Conservation (phyloP, 2,797 vertebrate species). For the Todus mexicanus region DNA sequence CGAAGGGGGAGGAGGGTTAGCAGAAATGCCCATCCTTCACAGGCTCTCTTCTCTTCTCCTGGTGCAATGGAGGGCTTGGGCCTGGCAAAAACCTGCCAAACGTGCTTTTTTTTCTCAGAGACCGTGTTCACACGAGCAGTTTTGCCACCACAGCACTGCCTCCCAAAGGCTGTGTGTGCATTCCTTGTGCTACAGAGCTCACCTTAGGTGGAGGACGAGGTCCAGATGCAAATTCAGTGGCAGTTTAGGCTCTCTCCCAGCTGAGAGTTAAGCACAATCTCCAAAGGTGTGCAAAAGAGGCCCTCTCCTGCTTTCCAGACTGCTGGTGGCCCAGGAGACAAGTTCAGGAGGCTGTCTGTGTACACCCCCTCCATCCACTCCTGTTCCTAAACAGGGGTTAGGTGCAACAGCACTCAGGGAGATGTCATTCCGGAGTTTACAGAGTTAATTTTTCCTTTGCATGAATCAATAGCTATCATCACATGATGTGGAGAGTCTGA, state of each 20-base stretch:
- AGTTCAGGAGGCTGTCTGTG: neutral
- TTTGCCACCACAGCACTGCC: neutral
- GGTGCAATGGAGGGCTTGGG: neutral
- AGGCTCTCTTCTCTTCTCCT: neutral
- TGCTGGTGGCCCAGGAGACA: neutral
- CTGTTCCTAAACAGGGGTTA: neutral
- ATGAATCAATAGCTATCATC: slow-evolving; percentile 40
- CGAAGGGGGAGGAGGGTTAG: neutral
- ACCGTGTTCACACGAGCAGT: accelerated
- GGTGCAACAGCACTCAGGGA: neutral
- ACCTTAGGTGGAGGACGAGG: neutral
- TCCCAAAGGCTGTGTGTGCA: neutral
- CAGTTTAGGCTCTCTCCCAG: neutral
- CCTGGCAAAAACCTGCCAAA: neutral
- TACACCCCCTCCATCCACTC: neutral
- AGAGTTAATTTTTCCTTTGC: neutral
- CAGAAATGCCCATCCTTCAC: neutral
- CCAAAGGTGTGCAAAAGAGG: neutral
- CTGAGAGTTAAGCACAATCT: accelerated
- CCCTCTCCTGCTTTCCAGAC: neutral
- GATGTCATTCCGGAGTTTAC: neutral
- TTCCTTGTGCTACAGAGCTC: neutral
- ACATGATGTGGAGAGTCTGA: neutral
- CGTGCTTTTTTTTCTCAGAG: accelerated
- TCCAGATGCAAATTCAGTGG: accelerated